Evolutionary conservation across 2,113 vertebrate genomes (phyloP).

Genomic region (Hemichromis elongatus): DNA sequence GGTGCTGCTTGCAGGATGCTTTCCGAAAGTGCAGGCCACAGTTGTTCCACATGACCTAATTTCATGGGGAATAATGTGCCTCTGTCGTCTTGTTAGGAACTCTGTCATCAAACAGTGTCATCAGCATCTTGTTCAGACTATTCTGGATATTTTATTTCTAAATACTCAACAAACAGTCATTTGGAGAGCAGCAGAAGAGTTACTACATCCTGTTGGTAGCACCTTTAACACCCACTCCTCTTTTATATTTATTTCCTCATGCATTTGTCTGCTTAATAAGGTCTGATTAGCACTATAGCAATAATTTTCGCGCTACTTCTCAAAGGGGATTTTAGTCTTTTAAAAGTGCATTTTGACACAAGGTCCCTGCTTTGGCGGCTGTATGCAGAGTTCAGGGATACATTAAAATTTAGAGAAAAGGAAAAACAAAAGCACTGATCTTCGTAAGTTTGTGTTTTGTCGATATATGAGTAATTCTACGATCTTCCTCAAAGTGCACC

Average conservation of each 20-base stretch:
- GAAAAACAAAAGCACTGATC: neutral
- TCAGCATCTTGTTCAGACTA: neutral
- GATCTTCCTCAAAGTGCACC: neutral
- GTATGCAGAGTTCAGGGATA: neutral
- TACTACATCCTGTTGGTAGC: slow-evolving; percentile 20
- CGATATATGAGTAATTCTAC: neutral
- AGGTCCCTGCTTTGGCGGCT: neutral
- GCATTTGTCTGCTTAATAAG: neutral
- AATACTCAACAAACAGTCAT: neutral
- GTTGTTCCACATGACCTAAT: neutral
- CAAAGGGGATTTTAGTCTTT: neutral
- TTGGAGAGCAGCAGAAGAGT: neutral
- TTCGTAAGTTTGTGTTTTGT: neutral
- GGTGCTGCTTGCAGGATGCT: slow-evolving; percentile 31
- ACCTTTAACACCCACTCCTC: slow-evolving; percentile 10
- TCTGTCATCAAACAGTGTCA: neutral
- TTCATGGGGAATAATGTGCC: neutral
- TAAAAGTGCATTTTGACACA: neutral
- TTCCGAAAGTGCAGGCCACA: neutral
- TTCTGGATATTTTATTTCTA: neutral
- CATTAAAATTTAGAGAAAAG: neutral
- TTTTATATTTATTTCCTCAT: slow-evolving; percentile 11
- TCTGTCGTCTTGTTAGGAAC: neutral
- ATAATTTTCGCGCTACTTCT: slow-evolving; percentile 22
- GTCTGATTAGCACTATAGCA: slow-evolving; percentile 16